Percentiles rank a stretch among this genome's conserved stretches.
These are phyloP conservation scores for Epinephelus fuscoguttatus DNA, from an alignment of 2,113 vertebrate genomes.

Conservation along the genomic window DNA sequence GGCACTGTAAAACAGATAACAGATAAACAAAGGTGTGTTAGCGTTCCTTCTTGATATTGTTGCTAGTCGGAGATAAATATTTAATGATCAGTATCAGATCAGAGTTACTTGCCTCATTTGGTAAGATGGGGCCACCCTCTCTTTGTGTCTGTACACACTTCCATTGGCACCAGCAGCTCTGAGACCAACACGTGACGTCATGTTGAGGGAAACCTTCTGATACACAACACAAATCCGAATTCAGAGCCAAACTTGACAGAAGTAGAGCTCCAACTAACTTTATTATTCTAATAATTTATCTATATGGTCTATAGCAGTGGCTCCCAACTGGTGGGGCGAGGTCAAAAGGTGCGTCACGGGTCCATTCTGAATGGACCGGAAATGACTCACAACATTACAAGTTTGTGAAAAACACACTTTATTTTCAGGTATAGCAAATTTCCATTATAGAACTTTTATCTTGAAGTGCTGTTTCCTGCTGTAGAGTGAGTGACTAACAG, in stretches of 20 bases:
- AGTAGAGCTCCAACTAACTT: neutral
- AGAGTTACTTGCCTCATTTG: conserved; percentile 90
- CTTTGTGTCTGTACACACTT: conserved; percentile 90
- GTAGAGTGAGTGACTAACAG: too few relatives aligned
- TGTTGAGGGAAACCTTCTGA: conserved; percentile 69
- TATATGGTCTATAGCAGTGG: too few relatives aligned
- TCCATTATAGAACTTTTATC: too few relatives aligned
- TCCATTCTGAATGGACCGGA: too few relatives aligned
- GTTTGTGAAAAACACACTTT: too few relatives aligned
- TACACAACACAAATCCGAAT: conserved; percentile 10
- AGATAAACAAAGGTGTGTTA: neutral
- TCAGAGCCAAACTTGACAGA: conserved; percentile 6
- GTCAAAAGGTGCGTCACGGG: too few relatives aligned
- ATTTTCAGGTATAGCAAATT: too few relatives aligned
- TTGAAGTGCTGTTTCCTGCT: too few relatives aligned
- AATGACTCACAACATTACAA: too few relatives aligned
- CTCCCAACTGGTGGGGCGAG: too few relatives aligned
- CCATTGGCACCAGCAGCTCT: conserved; percentile 89
- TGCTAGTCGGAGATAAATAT: neutral
- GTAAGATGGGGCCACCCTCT: conserved; percentile 89
- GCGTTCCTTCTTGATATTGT: neutral
- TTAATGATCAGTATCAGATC: neutral
- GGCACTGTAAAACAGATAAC: conserved; percentile 82
- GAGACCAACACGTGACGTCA: conserved; percentile 91
- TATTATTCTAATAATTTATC: neutral